Evolutionary conservation across 2,888 invertebrate genomes (phyloP).

Genomic region (Tachina fera): DNA sequence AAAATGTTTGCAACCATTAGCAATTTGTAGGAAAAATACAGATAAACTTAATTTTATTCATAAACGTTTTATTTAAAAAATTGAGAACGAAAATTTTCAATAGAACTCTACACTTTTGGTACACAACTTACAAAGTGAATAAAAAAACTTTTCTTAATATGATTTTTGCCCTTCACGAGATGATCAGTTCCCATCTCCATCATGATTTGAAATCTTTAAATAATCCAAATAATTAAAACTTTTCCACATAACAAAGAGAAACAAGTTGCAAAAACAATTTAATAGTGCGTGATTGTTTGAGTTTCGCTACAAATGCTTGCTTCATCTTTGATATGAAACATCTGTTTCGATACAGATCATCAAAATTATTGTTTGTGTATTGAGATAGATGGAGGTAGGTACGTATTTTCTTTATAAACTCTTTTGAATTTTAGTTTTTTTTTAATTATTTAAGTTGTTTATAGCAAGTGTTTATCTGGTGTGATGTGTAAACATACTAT

Average conservation of each 20-base stretch:
- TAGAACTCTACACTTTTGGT: too few species aligned
- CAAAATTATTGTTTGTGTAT: conserved; percentile 24
- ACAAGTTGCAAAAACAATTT: conserved; percentile 11
- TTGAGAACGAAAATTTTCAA: background rate
- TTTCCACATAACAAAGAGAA: background rate
- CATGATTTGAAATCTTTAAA: background rate
- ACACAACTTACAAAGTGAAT: too few species aligned
- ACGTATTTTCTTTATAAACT: conserved; percentile 32
- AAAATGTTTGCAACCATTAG: too few species aligned
- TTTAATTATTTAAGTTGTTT: background rate
- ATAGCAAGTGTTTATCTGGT: conserved; percentile 19
- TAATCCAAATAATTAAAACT: background rate
- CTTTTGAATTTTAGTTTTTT: conserved; percentile 13
- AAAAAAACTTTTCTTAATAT: too few species aligned
- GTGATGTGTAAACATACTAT: conserved; percentile 1
- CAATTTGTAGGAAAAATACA: too few species aligned
- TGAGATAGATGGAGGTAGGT: background rate
- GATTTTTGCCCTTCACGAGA: background rate
- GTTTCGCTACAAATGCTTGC: background rate
- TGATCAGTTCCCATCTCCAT: background rate
- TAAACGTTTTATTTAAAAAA: too few species aligned
- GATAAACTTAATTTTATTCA: too few species aligned
- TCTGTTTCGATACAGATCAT: conserved; percentile 49
- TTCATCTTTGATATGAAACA: conserved; percentile 51
- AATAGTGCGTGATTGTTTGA: conserved; percentile 30